phyloP scores from a whole-genome alignment of 2,797 vertebrate species.

The Remorina albescens region DNA sequence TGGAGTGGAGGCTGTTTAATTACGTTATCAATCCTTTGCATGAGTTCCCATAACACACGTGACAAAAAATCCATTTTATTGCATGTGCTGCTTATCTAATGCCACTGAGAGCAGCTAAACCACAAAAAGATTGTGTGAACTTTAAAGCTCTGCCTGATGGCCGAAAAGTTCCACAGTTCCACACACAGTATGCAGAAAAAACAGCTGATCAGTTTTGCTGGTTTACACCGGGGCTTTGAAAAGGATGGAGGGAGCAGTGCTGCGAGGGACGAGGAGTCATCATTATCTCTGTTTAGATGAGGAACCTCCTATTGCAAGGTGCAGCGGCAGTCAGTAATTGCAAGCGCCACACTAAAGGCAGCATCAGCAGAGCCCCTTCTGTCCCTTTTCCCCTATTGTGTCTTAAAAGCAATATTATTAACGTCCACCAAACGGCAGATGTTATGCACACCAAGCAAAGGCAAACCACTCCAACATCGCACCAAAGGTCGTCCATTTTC shows the following conservation, averaged over 20 bases:
- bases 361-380: conserved; percentile 65
- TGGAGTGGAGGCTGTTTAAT: conserved; percentile 50
- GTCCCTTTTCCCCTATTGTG: conserved; percentile 21
- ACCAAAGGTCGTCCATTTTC: conserved; percentile 68
- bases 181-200: conserved; percentile 42
- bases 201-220: conserved; percentile 51
- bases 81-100: conserved; percentile 23
- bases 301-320: conserved; percentile 60
- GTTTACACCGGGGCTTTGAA: conserved; percentile 45
- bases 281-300: conserved; percentile 66
- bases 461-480: conserved; percentile 58
- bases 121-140: neutral
- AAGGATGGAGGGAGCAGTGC: conserved; percentile 44
- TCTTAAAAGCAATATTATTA: conserved; percentile 68
- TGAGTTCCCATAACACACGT: conserved; percentile 24
- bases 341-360: conserved; percentile 37
- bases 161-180: conserved; percentile 28
- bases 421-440: conserved; percentile 45
- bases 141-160: conserved; percentile 29
- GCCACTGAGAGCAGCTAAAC: conserved; percentile 9
- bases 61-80: conserved; percentile 27
- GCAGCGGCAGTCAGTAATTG: conserved; percentile 66
- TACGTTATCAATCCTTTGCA: conserved; percentile 56
- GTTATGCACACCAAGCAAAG: conserved; percentile 53
- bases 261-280: conserved; percentile 52